Evolutionary conservation across 2,113 vertebrate species (phyloP), one percentile per base, ranked within the genome.

Genomic region (Pterophyllum scalare): DNA sequence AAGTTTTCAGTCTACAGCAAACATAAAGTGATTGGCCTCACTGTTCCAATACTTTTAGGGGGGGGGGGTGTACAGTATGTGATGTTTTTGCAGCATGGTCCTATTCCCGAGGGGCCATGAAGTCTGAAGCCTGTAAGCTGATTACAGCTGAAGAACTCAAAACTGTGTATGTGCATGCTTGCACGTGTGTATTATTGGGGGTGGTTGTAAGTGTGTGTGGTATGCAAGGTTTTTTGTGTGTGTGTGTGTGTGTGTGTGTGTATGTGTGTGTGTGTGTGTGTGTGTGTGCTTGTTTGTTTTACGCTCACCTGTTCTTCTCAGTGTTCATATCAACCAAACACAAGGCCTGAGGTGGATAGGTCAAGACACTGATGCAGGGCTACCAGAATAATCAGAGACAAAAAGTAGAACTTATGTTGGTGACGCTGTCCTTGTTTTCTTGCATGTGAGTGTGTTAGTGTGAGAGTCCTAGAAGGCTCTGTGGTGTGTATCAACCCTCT

Each of bases 91-190:
- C 82, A 89, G 87, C 82, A 15, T 72, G 78, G 83, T 79, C 60
- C 80, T 40, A 78, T 88, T 92, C 87, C 81, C 82, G 80, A 82
- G 88, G 60, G 83, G 74, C 86, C 83, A 59, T 46, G 20, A 76
- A 82, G 83, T 92, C 92, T 93, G 91, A 89, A 89, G 89, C 67
- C 89, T 76, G 58, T 95, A 95, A 95, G 95, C 93, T 88, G 94
- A 91, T 95, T 95, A 95, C 61, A 85, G 81, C 80, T 85, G 75
- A 91, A 86, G 79, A 92, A 91, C 91, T 91, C 72, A 84, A 81
- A 86, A 87, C 90, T 81, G 28, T 75, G 88, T 83, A 82, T 79
- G 89, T 12, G 2, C 86, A 84, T 81, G 67, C 46, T 58, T 64
- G 87, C 82, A 75, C 24, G 84, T 67, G 74, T 26, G 43, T 81